Base-by-base conservation (phyloP, 1,140 invertebrate genomes). In the Heliconius himera region DNA sequence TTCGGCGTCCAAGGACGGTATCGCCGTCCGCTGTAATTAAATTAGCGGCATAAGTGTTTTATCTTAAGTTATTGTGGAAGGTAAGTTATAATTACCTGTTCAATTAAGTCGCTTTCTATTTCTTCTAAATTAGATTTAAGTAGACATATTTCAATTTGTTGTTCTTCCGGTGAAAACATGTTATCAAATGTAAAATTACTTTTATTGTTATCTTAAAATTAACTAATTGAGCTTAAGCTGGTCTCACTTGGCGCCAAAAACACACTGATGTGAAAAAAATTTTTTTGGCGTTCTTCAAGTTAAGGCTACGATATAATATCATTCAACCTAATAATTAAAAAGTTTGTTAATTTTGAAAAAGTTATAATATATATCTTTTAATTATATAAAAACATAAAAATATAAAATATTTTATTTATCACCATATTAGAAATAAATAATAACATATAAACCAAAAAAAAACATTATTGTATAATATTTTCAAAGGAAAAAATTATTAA, bases 111-210 rank as follows among this genome's bases (percentile, higher is more conserved):
- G 77, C 89, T 89, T 87, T 87, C 90, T 79, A 93, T 91, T 84
- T 89, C 88, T 84, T 91, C 88, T 60, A 93, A 88, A 87, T 87
- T 88, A 1, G 85, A 87, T 76, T 92, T 92, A 9, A 91, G 74
- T 54, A 91, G 82, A 80, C 86, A 91, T 85, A 93, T 93, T 84
- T 91, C 83, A 72, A 91, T 83, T 88, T 93, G 91, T 82, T 90
- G 89, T 73, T 91, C 81, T 85, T 91, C 87, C 13, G 90, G 88
- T 26, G 86, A 85, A 84, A 89, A 91, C 91, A 92, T 92, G 46
- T 56, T 56, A 56, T 26, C 29, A 16, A 66, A 13, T 13, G 5
- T 26, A 66, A 66, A 26, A 29, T 11, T n/a, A n/a, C 3, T 16
- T 29, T 66, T 29, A 26, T 29, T 66, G 9, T 22, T 60, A 0